Evolutionary conservation across 2,888 invertebrate species (phyloP).

Genomic region (Stenolophus ochropezus): DNA sequence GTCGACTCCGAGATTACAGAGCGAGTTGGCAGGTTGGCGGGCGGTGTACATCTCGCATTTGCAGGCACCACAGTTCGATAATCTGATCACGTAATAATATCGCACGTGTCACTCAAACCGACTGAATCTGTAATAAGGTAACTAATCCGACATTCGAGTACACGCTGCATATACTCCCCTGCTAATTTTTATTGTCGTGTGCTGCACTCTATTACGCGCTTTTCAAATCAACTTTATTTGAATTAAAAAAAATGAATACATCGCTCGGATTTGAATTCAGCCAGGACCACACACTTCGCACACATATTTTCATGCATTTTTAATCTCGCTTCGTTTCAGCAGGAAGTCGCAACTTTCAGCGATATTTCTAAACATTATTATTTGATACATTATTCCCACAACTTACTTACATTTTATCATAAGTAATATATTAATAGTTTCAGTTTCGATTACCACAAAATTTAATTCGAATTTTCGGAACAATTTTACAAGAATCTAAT

Average conservation of each 20-base stretch:
- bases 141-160: constrained; percentile 48
- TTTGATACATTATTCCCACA: too few species aligned
- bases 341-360: too few species aligned
- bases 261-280: not conserved
- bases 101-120: constrained; percentile 55
- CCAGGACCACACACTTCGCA: not conserved
- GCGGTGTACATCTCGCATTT: not conserved
- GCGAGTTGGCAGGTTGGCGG: not conserved
- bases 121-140: constrained; percentile 59
- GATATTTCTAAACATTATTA: too few species aligned
- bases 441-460: too few species aligned
- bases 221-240: not conserved
- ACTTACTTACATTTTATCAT: too few species aligned
- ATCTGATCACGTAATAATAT: constrained; percentile 60
- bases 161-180: not conserved
- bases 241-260: not conserved
- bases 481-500: too few species aligned
- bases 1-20: too few species aligned
- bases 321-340: not conserved
- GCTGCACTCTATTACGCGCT: not conserved
- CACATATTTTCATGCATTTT: not conserved
- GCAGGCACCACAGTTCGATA: constrained; percentile 50
- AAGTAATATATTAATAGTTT: too few species aligned
- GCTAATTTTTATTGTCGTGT: not conserved
- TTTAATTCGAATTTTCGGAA: too few species aligned